Evolutionary conservation across 2,113 vertebrate genomes (phyloP).

Genomic region (Gymnogyps californianus): DNA sequence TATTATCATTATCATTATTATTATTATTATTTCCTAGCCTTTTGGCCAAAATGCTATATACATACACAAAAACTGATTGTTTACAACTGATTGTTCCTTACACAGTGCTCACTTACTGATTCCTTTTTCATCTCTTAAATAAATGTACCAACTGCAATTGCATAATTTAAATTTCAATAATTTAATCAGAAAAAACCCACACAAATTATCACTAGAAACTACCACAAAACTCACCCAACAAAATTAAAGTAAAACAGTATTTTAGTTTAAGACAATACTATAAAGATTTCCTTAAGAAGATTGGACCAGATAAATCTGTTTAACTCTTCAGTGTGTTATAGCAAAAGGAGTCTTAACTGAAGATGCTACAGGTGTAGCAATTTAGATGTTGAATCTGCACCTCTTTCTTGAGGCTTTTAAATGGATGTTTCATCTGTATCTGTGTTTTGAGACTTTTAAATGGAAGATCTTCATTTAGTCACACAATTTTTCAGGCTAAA

Average conservation of each 20-base stretch:
- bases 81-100: not conserved
- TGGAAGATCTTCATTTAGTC: not conserved
- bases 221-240: not conserved
- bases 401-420: not conserved
- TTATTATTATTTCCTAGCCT: not conserved
- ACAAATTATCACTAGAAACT: not conserved
- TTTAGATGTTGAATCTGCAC: not conserved
- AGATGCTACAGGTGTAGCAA: not conserved
- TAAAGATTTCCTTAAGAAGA: not conserved
- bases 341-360: not conserved
- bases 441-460: not conserved
- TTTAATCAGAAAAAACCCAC: not conserved
- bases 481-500: not conserved
- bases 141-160: not conserved
- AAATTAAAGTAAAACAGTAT: not conserved
- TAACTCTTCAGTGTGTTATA: not conserved
- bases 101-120: not conserved
- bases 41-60: not conserved
- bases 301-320: not conserved
- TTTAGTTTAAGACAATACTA: not conserved
- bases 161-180: not conserved
- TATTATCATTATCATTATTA: not conserved
- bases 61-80: not conserved
- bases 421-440: not conserved
- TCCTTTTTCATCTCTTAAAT: not conserved